Evolutionary conservation across 2,888 invertebrate species (phyloP).

Genomic region (Drosophila engyochracea): DNA sequence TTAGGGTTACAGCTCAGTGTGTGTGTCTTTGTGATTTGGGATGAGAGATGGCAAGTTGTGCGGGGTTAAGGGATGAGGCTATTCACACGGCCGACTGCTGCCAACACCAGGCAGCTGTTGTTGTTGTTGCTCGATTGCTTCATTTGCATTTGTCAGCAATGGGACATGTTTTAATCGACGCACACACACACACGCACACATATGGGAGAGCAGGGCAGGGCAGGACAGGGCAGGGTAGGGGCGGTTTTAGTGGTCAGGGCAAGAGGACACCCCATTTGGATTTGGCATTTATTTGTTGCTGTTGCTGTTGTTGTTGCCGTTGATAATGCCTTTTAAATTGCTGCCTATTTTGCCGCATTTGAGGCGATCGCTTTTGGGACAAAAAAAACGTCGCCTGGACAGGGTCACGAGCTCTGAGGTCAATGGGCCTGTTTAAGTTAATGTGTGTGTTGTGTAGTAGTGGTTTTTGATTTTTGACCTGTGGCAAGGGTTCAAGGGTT

Average conservation of each 20-base stretch:
- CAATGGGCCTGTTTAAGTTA: slow-evolving; percentile 42
- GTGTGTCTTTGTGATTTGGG: slow-evolving; percentile 11
- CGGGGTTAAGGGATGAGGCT: slow-evolving; percentile 48
- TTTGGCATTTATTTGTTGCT: slow-evolving; percentile 19
- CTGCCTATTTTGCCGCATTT: slow-evolving; percentile 72
- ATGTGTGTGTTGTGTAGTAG: slow-evolving; percentile 10
- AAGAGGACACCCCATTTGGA: slow-evolving; percentile 29
- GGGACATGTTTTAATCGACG: slow-evolving; percentile 67
- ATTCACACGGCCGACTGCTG: slow-evolving; percentile 50
- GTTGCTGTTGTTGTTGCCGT: slow-evolving; percentile 23
- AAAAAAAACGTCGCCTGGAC: slow-evolving; percentile 33
- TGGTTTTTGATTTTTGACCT: slow-evolving; percentile 37
- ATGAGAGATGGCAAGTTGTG: not conserved
- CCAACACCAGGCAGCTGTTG: slow-evolving; percentile 44
- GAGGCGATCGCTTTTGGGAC: slow-evolving; percentile 72
- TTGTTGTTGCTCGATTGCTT: slow-evolving; percentile 55
- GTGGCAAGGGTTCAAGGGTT: slow-evolving; percentile 21
- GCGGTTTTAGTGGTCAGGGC: slow-evolving; percentile 28
- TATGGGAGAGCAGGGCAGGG: not conserved
- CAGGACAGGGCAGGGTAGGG: slow-evolving; percentile 5
- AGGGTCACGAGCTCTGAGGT: slow-evolving; percentile 34
- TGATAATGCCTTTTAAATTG: slow-evolving; percentile 70
- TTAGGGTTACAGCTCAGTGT: not conserved
- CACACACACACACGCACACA: slow-evolving; percentile 19
- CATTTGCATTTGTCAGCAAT: slow-evolving; percentile 64